Evolutionary conservation across 2,888 invertebrate species (phyloP).

Genomic region (Ectemnius cavifrons): DNA sequence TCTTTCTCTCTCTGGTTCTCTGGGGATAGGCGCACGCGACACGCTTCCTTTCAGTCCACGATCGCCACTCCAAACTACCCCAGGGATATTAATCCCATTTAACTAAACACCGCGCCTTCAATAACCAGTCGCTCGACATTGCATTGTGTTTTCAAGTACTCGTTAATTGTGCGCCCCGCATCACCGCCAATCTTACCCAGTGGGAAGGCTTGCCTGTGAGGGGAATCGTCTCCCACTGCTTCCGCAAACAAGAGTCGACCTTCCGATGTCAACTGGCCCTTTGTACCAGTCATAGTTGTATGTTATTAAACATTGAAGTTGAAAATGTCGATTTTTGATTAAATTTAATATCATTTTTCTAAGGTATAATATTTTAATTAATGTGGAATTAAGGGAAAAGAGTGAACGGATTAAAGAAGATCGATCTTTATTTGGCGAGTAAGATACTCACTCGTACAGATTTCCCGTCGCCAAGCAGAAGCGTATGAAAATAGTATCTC

Average conservation of each 20-base stretch:
- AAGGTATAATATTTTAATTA: too few relatives aligned
- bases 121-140: constrained; percentile 28
- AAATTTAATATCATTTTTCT: too few relatives aligned
- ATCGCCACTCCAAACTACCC: constrained; percentile 60
- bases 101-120: constrained; percentile 59
- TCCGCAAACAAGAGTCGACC: too few relatives aligned
- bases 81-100: constrained; percentile 68
- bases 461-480: constrained; percentile 3
- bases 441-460: constrained; percentile 15
- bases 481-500: constrained; percentile 13
- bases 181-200: not conserved
- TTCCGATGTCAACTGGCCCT: too few relatives aligned
- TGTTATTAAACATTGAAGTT: too few relatives aligned
- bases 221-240: too few relatives aligned
- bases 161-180: constrained; percentile 13
- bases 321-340: too few relatives aligned
- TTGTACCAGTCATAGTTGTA: too few relatives aligned
- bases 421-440: not conserved
- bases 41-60: constrained; percentile 46
- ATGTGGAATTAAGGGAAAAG: too few relatives aligned
- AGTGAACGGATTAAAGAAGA: not conserved
- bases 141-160: constrained; percentile 43
- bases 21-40: constrained; percentile 61
- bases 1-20: constrained; percentile 21
- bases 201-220: not conserved